Conservation (phyloP, 2,113 vertebrate genomes). For the Herpailurus yagouaroundi region DNA sequence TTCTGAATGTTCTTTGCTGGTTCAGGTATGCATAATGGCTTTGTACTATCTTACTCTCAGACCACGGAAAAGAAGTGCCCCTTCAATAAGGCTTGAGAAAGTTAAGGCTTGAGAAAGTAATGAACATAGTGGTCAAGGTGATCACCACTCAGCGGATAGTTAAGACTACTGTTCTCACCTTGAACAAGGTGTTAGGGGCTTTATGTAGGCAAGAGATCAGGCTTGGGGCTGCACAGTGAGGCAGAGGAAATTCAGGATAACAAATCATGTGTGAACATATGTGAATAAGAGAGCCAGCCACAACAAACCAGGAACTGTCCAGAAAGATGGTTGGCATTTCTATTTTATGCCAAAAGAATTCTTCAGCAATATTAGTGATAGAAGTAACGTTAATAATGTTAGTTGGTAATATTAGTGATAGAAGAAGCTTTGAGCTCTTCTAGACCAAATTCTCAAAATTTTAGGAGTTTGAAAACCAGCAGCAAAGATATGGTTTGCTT, state of each 20-base stretch:
- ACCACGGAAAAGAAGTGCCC: neutral
- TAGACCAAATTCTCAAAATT: neutral
- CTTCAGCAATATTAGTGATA: neutral
- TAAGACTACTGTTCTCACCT: neutral
- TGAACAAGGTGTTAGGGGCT: neutral
- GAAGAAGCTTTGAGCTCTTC: neutral
- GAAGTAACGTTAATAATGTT: neutral
- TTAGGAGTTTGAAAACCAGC: neutral
- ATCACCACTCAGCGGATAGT: neutral
- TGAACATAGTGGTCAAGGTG: neutral
- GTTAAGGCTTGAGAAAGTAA: neutral
- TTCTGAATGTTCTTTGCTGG: slow-evolving; percentile 3
- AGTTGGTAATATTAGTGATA: neutral
- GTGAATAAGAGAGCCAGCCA: neutral
- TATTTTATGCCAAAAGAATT: neutral
- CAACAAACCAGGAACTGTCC: neutral
- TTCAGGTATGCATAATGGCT: neutral
- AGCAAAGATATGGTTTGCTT: neutral
- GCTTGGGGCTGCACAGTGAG: neutral
- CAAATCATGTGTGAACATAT: neutral
- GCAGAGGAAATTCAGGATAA: neutral
- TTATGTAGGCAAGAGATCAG: neutral
- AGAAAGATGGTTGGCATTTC: neutral
- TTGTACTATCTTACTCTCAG: neutral
- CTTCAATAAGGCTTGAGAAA: neutral